Conservation (phyloP, 2,797 vertebrate species). For the Malurus leucopterus region DNA sequence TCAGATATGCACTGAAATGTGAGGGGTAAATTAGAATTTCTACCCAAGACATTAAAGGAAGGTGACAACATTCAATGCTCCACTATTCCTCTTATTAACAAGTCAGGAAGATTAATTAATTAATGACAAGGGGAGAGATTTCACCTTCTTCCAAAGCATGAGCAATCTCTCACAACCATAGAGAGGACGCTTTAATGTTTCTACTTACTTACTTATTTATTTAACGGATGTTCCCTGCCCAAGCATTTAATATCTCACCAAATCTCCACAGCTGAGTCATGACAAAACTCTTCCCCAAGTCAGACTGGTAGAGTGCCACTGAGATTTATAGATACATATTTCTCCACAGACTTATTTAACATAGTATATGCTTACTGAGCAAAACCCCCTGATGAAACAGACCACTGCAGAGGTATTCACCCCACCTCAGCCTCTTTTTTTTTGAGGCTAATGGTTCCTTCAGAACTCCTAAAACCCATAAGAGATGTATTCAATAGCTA, state of each 20-base stretch:
- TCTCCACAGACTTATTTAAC: constrained; percentile 12
- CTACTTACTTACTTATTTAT: background rate
- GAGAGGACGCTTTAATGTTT: background rate
- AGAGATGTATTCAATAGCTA: background rate
- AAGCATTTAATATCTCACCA: background rate
- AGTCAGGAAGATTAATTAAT: background rate
- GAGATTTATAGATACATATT: background rate
- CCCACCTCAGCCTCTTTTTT: background rate
- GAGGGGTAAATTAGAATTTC: background rate
- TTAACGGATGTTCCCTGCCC: background rate
- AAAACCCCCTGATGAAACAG: background rate
- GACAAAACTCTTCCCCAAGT: background rate
- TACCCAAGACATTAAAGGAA: background rate
- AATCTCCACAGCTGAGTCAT: background rate
- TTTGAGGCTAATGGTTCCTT: background rate
- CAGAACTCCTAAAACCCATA: background rate
- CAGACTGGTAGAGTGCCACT: background rate
- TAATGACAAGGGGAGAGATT: background rate
- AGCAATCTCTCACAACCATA: background rate
- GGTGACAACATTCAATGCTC: background rate
- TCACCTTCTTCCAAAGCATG: background rate
- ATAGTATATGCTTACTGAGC: background rate
- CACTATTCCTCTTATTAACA: background rate
- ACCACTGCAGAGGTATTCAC: background rate
- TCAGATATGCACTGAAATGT: background rate